Evolutionary conservation across 2,888 invertebrate genomes (phyloP), one percentile per base, ranked within the genome.

Genomic region (Epirrhoe tristata): DNA sequence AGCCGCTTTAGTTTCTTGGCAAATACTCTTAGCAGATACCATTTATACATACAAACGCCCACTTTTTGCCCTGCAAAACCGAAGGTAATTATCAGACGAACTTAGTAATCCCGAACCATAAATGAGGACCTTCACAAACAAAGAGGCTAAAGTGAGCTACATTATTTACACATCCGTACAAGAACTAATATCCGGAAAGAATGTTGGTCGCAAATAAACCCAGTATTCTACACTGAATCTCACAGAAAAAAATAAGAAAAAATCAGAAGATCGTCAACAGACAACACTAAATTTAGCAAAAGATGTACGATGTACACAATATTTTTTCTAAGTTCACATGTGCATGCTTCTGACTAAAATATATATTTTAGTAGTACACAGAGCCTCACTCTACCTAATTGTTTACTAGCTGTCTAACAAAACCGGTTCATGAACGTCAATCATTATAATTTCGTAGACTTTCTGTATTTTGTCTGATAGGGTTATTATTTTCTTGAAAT

Each of bases 151-250:
- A 53, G 31, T 43, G 52, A 59, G 59, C 39, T 39, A 58, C 81
- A 83, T 83, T 86, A 82, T 82, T 83, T 83, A 83, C 87, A 85
- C 87, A 85, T 90, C 90, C 92, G 90, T 83, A 82, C 84, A 81
- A 81, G 81, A 81, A 81, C 85, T 90, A 90, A 92, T 91, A 91
- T 92, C 92, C 92, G 89, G 88, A 39, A 32, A 76, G 62, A 56
- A 67, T 63, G 70, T 66, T 86, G 83, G 82, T 79, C 81, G 83
- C 89, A 90, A 89, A 89, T 87, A 89, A 77, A 77, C 83, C 85
- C 80, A 86, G 57, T 32, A 17, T 32, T n/a, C n/a, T n/a, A n/a
- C n/a, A n/a, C n/a, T n/a, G n/a, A 58, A 34, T 8, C 6, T 31
- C 24, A 24, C 14, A 43, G 24, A 24, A 24, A 1, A 24, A 24